phyloP scores from a whole-genome alignment of 2,113 vertebrate genomes.

The Xenopus borealis region DNA sequence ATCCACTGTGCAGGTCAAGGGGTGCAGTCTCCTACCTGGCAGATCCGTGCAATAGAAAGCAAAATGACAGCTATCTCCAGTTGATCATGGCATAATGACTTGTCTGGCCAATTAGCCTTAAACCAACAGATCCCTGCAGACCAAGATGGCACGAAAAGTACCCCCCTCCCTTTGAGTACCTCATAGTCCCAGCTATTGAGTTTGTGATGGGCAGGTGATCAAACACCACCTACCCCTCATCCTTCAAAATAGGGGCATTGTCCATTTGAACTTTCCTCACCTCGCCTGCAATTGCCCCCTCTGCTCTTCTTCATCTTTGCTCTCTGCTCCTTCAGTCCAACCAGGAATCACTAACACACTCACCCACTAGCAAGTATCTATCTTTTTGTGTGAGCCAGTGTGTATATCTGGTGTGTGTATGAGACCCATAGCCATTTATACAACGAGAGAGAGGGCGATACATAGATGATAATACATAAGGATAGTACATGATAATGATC shows the following conservation, averaged over 20 bases:
- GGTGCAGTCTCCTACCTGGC: neutral
- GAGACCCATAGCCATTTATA: neutral
- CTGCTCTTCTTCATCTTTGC: no score
- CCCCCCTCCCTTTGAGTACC: constrained; percentile 7
- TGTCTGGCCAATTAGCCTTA: constrained; percentile 55
- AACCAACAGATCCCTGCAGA: constrained; percentile 53
- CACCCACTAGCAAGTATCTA: no score
- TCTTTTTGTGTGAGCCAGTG: no score
- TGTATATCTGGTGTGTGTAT: neutral
- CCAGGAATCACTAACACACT: neutral
- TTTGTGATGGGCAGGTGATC: constrained; percentile 42
- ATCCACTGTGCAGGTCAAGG: neutral
- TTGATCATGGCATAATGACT: constrained; percentile 39
- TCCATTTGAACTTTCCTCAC: constrained; percentile 29
- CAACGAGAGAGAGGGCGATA: no score
- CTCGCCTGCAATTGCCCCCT: constrained; percentile 10
- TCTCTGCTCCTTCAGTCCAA: neutral
- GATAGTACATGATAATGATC: neutral
- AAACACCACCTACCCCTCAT: constrained; percentile 19
- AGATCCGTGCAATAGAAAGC: constrained; percentile 3
- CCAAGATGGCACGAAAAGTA: constrained; percentile 46
- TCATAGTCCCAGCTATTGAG: constrained; percentile 36
- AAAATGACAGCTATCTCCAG: constrained; percentile 23
- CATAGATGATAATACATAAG: no score
- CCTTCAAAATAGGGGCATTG: constrained; percentile 15